phyloP scores from a whole-genome alignment of 2,113 vertebrate species.

The Phrynocephalus versicolor region DNA sequence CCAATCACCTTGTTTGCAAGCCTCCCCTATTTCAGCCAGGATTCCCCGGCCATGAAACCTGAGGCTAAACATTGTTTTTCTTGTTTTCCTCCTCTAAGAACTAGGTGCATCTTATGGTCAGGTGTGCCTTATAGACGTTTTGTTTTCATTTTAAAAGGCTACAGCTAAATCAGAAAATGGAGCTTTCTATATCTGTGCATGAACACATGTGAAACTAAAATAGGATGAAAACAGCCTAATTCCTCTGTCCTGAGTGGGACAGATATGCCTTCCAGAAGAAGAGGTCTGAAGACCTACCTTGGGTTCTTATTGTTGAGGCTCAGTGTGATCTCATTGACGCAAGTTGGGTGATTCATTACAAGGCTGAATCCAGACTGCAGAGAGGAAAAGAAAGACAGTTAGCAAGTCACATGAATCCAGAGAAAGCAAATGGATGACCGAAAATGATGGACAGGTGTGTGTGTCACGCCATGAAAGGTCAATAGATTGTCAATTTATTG shows the following conservation, averaged over 20 bases:
- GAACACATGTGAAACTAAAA: neutral
- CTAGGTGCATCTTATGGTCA: too few relatives aligned
- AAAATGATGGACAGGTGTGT: neutral
- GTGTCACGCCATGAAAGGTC: neutral
- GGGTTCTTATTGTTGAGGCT: constrained; percentile 94
- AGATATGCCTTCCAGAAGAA: neutral
- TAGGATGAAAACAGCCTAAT: neutral
- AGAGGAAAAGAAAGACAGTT: constrained; percentile 3
- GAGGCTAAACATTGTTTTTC: too few relatives aligned
- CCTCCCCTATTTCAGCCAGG: too few relatives aligned
- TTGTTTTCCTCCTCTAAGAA: too few relatives aligned
- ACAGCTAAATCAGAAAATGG: neutral
- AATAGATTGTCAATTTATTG: neutral
- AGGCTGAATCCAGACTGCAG: constrained; percentile 92
- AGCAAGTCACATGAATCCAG: neutral
- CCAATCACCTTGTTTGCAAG: too few relatives aligned
- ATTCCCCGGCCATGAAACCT: too few relatives aligned
- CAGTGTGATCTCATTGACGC: constrained; percentile 95
- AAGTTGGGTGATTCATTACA: constrained; percentile 93
- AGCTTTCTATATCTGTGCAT: neutral
- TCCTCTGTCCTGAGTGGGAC: neutral
- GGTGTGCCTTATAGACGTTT: too few relatives aligned
- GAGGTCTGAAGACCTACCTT: constrained; percentile 75
- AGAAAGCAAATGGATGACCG: neutral
- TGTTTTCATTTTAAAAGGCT: neutral